Evolutionary conservation across 2,888 invertebrate genomes (phyloP).

Genomic region (Melanchra persicariae): DNA sequence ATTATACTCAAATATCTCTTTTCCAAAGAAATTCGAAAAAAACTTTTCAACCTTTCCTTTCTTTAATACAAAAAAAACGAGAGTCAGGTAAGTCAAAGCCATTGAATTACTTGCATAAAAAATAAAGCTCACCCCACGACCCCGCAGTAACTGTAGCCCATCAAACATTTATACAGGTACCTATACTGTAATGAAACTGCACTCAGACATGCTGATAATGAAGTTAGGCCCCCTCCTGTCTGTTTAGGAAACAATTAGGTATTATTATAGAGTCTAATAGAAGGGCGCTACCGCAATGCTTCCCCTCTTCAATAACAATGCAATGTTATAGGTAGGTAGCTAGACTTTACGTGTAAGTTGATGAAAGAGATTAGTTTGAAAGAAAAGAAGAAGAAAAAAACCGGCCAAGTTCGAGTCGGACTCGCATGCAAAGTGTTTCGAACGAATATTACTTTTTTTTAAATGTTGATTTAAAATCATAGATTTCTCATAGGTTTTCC

Average conservation of each 20-base stretch:
- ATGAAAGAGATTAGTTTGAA: background rate
- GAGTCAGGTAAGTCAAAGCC: too few species aligned
- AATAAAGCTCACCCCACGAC: background rate
- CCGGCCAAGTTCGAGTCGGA: too few species aligned
- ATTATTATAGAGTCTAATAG: slow-evolving; percentile 83
- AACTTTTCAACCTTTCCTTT: too few species aligned
- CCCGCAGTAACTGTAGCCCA: background rate
- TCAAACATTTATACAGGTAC: slow-evolving; percentile 14
- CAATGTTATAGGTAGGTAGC: background rate
- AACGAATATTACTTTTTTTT: too few species aligned
- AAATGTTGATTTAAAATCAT: too few species aligned
- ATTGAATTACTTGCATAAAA: background rate
- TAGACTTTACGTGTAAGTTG: background rate
- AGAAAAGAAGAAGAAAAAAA: background rate
- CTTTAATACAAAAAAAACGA: too few species aligned
- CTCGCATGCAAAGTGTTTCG: too few species aligned
- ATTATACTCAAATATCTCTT: too few species aligned
- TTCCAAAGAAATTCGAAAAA: too few species aligned
- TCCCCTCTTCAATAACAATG: slow-evolving; percentile 50
- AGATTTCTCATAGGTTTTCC: too few species aligned
- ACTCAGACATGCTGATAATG: slow-evolving; percentile 73
- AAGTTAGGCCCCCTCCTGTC: slow-evolving; percentile 84
- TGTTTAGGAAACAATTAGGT: slow-evolving; percentile 89
- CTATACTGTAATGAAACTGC: slow-evolving; percentile 65
- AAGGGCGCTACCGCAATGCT: slow-evolving; percentile 58